Conservation (phyloP, 2,797 vertebrate genomes). For the Oceanodroma leucorhoa region DNA sequence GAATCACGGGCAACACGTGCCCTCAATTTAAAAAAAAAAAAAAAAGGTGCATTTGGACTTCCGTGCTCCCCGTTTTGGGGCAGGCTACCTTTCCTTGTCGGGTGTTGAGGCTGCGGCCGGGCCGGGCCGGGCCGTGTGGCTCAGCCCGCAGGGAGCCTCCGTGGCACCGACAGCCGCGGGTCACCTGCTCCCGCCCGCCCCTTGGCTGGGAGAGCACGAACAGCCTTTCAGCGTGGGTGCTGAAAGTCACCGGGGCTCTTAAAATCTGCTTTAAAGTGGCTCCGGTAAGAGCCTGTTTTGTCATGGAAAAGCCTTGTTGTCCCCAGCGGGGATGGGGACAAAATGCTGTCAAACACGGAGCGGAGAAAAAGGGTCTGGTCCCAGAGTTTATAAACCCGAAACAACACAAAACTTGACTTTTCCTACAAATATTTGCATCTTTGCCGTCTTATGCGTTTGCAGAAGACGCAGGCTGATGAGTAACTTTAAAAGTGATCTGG, state of each 20-base stretch:
- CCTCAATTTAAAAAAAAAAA: neutral
- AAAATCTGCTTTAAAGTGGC: neutral
- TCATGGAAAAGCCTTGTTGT: neutral
- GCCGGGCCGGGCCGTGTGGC: neutral
- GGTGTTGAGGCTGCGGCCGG: neutral
- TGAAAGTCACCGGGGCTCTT: neutral
- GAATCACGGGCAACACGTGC: neutral
- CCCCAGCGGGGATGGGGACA: neutral
- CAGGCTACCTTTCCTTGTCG: rapidly evolving
- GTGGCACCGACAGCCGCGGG: no score
- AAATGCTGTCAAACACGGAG: neutral
- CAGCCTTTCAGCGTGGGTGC: rapidly evolving
- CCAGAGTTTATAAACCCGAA: neutral
- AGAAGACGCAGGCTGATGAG: neutral
- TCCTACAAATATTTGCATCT: neutral
- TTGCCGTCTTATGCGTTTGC: neutral
- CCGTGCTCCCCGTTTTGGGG: neutral
- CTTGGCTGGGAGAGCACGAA: neutral
- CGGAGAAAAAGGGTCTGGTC: neutral
- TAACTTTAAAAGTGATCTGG: neutral
- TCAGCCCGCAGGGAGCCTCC: neutral
- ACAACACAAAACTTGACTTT: neutral
- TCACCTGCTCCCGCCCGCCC: no score
- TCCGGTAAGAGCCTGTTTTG: neutral
- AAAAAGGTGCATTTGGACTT: neutral